Base-by-base conservation (phyloP, 2,113 vertebrate genomes). In the Syngnathus scovelli region DNA sequence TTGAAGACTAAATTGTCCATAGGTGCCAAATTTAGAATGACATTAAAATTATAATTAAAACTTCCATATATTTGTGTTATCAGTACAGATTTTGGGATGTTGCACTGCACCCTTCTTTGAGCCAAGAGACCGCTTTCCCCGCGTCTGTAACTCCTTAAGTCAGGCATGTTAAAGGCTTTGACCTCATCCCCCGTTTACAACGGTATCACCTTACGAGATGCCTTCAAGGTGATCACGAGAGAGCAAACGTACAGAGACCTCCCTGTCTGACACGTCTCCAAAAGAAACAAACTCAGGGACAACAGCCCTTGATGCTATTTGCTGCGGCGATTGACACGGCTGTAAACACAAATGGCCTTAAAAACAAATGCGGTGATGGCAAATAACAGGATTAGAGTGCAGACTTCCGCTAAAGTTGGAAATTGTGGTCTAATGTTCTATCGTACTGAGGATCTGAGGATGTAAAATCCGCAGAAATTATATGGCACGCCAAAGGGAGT, bases 121-220 rank as follows among this genome's bases (percentile, higher is more conserved):
- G 27, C 27, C 27, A 33, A 33, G 27, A 33, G 27, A 33, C 27
- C 3, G 15, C 44, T 55, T 58, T 58, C 27, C 27, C 55, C 64
- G 64, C 55, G 71, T 79, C 81, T 89, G 85, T 76, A 86, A 85
- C 74, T 79, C 83, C 79, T 88, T 84, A 83, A 83, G 54, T 67
- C 58, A 48, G 80, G 75, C 83, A 85, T 85, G 83, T 79, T 78
- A 83, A 85, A 85, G 81, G 79, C 56, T 71, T 73, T 13, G 87
- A 88, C 82, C 85, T 77, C 3, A 51, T 76, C 51, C 73, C 72
- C 56, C 74, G 58, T 85, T 83, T 84, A 86, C 82, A 82, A 83
- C 79, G 76, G 68, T 88, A 84, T 90, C 84, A 72, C 0, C 7
- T 90, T 89, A 81, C 88, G 78, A 21, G 63, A 74, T 51, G 59